Evolutionary conservation across 2,888 invertebrate species (phyloP).

Genomic region (Meiosimyza decipiens): DNA sequence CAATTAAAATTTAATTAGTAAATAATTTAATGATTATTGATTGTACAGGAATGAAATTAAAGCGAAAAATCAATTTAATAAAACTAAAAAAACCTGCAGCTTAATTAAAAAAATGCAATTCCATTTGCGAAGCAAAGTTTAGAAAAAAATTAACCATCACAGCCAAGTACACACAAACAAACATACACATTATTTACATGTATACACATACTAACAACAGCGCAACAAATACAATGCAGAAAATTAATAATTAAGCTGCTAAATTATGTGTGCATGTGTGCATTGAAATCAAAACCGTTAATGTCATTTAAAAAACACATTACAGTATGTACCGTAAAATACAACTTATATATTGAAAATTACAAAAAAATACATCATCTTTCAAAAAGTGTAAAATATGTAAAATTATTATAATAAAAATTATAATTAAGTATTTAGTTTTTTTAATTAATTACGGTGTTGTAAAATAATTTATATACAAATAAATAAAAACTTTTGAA

Average conservation of each 20-base stretch:
- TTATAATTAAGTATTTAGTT: constrained; percentile 13
- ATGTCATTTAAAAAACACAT: neutral
- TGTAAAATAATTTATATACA: constrained; percentile 20
- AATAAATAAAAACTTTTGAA: constrained; percentile 3
- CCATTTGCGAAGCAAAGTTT: no score
- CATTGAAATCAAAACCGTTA: no score
- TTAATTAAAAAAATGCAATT: neutral
- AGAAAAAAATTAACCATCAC: neutral
- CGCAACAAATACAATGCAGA: neutral
- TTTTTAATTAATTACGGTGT: constrained; percentile 26
- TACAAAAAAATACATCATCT: neutral
- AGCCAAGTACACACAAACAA: constrained; percentile 2
- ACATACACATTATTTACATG: neutral
- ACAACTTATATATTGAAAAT: constrained; percentile 1
- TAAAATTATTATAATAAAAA: constrained; percentile 12
- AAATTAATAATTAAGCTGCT: neutral
- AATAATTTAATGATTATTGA: neutral
- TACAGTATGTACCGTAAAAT: neutral
- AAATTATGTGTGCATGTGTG: neutral
- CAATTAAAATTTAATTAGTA: neutral
- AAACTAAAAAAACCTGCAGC: neutral
- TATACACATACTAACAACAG: neutral
- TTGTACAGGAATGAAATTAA: constrained; percentile 13
- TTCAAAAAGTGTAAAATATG: constrained; percentile 19
- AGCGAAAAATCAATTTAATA: constrained; percentile 12